A percentile compares a stretch with the other conserved stretches of the same genome.
Evolutionary conservation across 1,140 invertebrate genomes (phyloP).

Genomic region (Saccostrea echinata): DNA sequence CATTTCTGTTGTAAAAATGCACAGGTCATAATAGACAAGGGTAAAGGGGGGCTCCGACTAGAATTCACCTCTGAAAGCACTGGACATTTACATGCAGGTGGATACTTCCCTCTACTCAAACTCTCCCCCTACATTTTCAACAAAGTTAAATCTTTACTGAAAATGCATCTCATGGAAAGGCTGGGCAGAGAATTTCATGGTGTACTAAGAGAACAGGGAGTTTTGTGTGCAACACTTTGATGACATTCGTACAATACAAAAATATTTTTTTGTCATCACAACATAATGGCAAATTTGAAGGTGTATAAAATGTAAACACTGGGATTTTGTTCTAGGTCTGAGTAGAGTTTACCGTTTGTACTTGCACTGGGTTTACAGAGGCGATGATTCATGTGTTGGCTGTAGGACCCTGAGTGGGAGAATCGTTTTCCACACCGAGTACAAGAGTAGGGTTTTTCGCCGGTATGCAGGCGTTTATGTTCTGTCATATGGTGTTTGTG

Average conservation of each 20-base stretch:
- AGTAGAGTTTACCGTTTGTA: slow-evolving; percentile 41
- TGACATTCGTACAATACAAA: slow-evolving; percentile 8
- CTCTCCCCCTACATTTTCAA: not conserved
- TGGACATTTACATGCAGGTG: slow-evolving; percentile 23
- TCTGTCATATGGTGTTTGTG: slow-evolving; percentile 99
- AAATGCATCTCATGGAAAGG: not conserved
- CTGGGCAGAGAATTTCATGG: not conserved
- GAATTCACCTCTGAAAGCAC: slow-evolving; percentile 33
- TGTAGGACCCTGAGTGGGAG: slow-evolving; percentile 98
- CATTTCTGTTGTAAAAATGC: slow-evolving; percentile 2
- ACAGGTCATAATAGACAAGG: not conserved
- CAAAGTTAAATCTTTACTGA: not conserved
- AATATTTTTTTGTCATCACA: slow-evolving; percentile 13
- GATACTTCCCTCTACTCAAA: not conserved
- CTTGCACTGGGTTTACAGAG: slow-evolving; percentile 53
- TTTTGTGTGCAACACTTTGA: slow-evolving; percentile 34
- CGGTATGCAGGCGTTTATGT: slow-evolving; percentile 98
- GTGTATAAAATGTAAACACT: slow-evolving; percentile 19
- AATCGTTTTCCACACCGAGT: slow-evolving; percentile 99
- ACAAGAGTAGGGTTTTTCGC: slow-evolving; percentile 99
- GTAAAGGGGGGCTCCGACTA: not conserved
- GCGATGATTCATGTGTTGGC: slow-evolving; percentile 96
- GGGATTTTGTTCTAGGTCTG: slow-evolving; percentile 24
- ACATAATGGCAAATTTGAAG: slow-evolving; percentile 20
- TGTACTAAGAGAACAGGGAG: slow-evolving; percentile 21